These are phyloP conservation scores for Plagodis dolabraria DNA, from an alignment of 2,888 invertebrate species.

Conservation along the genomic window DNA sequence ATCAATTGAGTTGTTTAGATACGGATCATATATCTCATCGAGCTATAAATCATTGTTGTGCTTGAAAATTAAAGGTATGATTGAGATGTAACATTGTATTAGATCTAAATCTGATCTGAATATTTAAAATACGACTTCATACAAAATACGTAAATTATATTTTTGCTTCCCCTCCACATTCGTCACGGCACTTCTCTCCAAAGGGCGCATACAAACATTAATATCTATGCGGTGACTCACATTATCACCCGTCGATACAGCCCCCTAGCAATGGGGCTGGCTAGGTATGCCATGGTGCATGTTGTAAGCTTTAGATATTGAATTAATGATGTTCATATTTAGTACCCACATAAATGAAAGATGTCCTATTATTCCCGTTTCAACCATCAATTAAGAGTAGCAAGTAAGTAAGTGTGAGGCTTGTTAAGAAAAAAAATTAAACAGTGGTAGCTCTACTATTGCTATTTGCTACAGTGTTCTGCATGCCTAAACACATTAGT, in stretches of 20 bases:
- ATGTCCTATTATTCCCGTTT: too few species aligned
- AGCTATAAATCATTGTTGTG: conserved; percentile 32
- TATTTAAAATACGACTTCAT: background rate
- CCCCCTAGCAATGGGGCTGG: conserved; percentile 53
- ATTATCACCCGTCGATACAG: conserved; percentile 53
- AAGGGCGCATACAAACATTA: conserved; percentile 48
- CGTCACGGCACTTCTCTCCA: conserved; percentile 38
- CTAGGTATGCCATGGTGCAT: conserved; percentile 31
- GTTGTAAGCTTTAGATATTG: conserved; percentile 35
- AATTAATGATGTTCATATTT: background rate
- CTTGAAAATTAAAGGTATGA: conserved; percentile 29
- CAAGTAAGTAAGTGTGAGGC: too few species aligned
- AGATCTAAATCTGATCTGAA: conserved; percentile 6
- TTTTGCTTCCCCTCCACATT: conserved; percentile 20
- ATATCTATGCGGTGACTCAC: conserved; percentile 64
- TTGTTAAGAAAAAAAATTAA: too few species aligned
- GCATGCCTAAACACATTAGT: too few species aligned
- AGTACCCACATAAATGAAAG: too few species aligned
- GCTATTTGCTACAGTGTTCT: too few species aligned
- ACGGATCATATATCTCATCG: conserved; percentile 30
- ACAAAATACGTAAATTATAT: conserved; percentile 8
- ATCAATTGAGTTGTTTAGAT: conserved; percentile 41
- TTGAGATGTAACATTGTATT: background rate
- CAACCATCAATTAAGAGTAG: too few species aligned
- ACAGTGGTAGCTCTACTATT: too few species aligned